Evolutionary conservation across 2,113 vertebrate genomes (phyloP).

Genomic region (Paratilapia polleni): DNA sequence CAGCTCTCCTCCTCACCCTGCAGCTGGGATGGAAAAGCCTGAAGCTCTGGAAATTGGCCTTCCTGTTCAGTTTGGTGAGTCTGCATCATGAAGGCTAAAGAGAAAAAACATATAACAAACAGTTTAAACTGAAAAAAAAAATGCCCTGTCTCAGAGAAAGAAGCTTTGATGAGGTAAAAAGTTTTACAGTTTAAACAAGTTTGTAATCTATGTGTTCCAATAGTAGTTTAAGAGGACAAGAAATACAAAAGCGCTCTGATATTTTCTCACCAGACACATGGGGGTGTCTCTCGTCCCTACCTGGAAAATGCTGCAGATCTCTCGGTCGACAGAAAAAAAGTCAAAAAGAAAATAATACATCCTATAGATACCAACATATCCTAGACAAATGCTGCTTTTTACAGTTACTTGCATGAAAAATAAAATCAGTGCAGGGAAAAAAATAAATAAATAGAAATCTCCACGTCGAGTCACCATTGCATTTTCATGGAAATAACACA

Average conservation of each 20-base stretch:
- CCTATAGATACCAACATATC: background rate
- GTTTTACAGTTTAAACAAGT: background rate
- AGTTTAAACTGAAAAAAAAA: no score
- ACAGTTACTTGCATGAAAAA: background rate
- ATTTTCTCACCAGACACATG: slow-evolving; percentile 27
- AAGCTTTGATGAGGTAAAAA: background rate
- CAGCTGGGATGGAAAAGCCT: slow-evolving; percentile 64
- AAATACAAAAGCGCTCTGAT: background rate
- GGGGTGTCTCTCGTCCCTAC: background rate
- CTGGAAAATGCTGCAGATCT: slow-evolving; percentile 32
- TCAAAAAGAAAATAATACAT: background rate
- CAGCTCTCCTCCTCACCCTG: slow-evolving; percentile 81
- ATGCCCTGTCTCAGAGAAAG: background rate
- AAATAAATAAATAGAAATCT: background rate
- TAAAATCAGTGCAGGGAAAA: background rate
- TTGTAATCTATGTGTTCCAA: background rate
- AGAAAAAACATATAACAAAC: background rate
- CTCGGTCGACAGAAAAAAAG: slow-evolving; percentile 35
- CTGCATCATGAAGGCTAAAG: slow-evolving; percentile 81
- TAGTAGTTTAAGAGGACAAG: background rate
- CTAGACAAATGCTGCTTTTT: background rate
- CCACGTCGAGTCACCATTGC: background rate
- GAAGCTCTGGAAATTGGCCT: slow-evolving; percentile 46
- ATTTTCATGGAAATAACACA: slow-evolving; percentile 10
- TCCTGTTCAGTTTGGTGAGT: slow-evolving; percentile 73